Evolutionary conservation across 2,113 vertebrate genomes (phyloP).

Genomic region (Penelope pileata): DNA sequence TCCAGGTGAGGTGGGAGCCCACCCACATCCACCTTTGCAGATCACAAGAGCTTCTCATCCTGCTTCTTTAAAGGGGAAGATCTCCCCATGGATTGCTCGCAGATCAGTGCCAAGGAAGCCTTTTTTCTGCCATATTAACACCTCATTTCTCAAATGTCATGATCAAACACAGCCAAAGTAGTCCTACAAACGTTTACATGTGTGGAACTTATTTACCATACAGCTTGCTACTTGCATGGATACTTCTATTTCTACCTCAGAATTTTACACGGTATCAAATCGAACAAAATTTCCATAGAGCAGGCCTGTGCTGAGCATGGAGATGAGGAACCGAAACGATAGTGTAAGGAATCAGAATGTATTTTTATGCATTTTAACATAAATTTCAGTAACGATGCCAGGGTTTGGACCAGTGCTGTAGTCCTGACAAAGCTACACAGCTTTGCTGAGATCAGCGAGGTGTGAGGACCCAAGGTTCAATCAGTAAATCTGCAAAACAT

Average conservation of each 20-base stretch:
- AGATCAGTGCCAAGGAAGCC: background rate
- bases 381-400: background rate
- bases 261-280: background rate
- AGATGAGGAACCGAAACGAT: background rate
- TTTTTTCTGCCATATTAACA: background rate
- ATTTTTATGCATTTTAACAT: background rate
- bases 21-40: background rate
- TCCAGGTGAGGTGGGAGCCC: background rate
- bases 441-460: background rate
- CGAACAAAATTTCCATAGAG: background rate
- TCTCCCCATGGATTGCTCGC: background rate
- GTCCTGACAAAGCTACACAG: background rate
- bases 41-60: fast-evolving
- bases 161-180: slow-evolving; percentile 2
- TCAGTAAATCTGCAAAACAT: background rate
- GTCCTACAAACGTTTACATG: background rate
- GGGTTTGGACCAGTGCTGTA: background rate
- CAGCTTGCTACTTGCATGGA: background rate
- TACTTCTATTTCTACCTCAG: background rate
- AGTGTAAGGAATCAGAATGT: background rate
- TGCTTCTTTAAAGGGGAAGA: background rate
- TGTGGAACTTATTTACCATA: background rate
- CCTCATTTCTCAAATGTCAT: background rate
- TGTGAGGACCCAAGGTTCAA: background rate
- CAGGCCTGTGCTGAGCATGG: background rate